Conservation (phyloP, 2,797 vertebrate species). For the Enteromius afrohamiltoni region DNA sequence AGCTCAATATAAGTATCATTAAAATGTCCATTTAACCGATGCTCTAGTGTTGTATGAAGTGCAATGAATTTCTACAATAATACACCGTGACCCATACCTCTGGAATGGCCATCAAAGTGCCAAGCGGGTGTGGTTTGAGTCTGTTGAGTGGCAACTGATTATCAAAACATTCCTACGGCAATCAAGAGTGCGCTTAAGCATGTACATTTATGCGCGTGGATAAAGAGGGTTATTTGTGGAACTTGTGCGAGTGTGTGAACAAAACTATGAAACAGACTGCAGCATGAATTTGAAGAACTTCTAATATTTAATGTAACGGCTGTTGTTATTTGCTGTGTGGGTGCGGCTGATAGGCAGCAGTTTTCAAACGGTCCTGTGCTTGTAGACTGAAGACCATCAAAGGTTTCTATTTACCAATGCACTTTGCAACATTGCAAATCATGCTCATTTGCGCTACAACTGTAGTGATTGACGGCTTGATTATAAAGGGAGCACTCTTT, state of each 20-base stretch:
- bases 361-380: background rate
- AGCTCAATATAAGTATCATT: background rate
- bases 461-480: background rate
- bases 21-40: background rate
- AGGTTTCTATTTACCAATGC: background rate
- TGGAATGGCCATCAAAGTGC: constrained; percentile 20
- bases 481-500: background rate
- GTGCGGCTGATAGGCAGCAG: background rate
- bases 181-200: constrained; percentile 26
- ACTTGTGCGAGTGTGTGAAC: constrained; percentile 3
- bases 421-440: background rate
- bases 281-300: background rate
- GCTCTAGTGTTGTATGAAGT: background rate
- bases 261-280: constrained; percentile 4
- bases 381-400: background rate
- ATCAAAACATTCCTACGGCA: constrained; percentile 49
- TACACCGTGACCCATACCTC: constrained; percentile 39
- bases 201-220: constrained; percentile 11
- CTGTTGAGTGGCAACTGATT: constrained; percentile 47
- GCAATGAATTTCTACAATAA: background rate
- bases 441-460: background rate
- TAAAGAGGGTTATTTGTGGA: constrained; percentile 37
- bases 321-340: background rate
- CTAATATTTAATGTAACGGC: background rate
- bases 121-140: background rate